Evolutionary conservation across 2,888 invertebrate species (phyloP).

Genomic region (Lepidochrysops patricia): DNA sequence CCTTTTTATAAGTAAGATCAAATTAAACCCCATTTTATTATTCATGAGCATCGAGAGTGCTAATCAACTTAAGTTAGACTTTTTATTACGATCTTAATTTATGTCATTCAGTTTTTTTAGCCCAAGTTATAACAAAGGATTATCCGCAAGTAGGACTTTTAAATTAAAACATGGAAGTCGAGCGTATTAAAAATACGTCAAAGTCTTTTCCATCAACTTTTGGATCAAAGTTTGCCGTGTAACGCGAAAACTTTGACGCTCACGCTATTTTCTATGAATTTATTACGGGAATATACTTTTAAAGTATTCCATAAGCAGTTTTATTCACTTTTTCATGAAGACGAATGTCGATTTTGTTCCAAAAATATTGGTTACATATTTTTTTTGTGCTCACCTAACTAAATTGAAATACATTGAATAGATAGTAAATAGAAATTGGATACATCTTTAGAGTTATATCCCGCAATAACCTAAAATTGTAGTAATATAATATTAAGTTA

Average conservation of each 20-base stretch:
- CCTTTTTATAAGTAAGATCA: no score
- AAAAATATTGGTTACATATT: no score
- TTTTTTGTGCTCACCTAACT: no score
- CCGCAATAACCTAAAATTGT: no score
- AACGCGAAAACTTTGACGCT: conserved; percentile 6
- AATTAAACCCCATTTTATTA: no score
- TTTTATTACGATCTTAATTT: no score
- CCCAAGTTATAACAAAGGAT: background rate
- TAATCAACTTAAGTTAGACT: no score
- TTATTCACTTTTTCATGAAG: background rate
- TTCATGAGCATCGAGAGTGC: no score
- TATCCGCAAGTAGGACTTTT: background rate
- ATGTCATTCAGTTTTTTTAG: no score
- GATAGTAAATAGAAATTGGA: no score
- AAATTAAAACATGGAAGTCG: background rate
- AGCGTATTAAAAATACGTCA: conserved; percentile 1
- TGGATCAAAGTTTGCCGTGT: background rate
- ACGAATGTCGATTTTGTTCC: background rate
- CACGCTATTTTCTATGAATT: conserved; percentile 3
- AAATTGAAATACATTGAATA: background rate
- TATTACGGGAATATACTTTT: conserved; percentile 5
- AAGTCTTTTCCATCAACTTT: background rate
- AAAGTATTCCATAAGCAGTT: background rate
- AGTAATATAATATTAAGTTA: no score
- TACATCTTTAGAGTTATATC: no score